Base-by-base conservation (phyloP, 1,140 invertebrate species). In the Mya arenaria region DNA sequence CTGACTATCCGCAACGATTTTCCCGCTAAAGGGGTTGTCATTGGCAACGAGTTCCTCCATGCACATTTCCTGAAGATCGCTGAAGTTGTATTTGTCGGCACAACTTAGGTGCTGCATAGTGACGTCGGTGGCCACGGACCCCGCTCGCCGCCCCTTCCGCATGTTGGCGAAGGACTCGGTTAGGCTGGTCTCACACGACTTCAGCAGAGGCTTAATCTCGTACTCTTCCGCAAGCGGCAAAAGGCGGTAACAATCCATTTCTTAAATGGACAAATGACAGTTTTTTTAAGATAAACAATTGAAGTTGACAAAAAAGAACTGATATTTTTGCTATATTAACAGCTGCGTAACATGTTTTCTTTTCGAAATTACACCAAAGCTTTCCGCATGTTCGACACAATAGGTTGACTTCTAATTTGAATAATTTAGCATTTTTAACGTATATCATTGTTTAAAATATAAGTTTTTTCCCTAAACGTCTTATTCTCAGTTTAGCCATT, bases 61-160 rank as follows among this genome's bases (percentile, higher is more conserved):
- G 52, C 75, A 79, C 63, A 79, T 69, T 36, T 56, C 41, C 4
- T 39, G 32, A n/a, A 79, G 48, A 5, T 37, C 65, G 15, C 39
- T 44, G 15, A 79, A 25, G 36, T 66, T 17, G 28, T 69, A 56
- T 69, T 79, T 79, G 39, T 79, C 75, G 48, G 75, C 75, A 68
- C 66, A 25, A 17, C 4, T 17, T n/a, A 79, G 63, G 48, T 79
- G 36, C 25, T 37, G 10, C 3, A 79, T 39, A 10, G 75, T 41
- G 13, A 37, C 48, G 17, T 69, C 48, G 13, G 41, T 79, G 2
- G 75, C 60, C 17, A 79, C 28, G n/a, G 23, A 39, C 4, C 75
- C 75, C 1, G 63, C 2, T n/a, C 37, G 13, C 0, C 75, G 75
- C 17, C 63, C 52, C 58, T 23, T 66, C 17, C 48, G 63, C 30